Percentiles rank a stretch among this genome's conserved stretches.
Evolutionary conservation across 1,140 invertebrate species (phyloP).

Genomic region (Drosophila orena): DNA sequence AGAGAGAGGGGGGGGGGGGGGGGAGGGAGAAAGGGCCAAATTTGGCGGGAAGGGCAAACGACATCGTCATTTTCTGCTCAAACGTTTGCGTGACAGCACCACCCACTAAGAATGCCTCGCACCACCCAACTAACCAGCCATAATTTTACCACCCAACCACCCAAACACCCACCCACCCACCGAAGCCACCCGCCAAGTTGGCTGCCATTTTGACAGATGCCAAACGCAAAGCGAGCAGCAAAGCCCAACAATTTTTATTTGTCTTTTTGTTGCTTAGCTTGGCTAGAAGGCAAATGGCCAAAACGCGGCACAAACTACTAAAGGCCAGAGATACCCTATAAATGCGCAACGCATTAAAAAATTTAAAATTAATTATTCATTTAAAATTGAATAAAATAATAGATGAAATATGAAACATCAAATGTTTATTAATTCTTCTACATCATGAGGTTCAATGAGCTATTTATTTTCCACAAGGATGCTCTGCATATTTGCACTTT

Average conservation of each 20-base stretch:
- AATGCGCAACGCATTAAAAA: no score
- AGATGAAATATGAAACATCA: no score
- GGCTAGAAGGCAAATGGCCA: conserved; percentile 37
- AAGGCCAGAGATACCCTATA: conserved; percentile 5
- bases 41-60: conserved; percentile 31
- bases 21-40: background rate
- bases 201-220: conserved; percentile 76
- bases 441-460: no score
- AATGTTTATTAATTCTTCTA: no score
- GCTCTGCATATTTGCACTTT: no score
- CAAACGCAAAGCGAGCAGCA: conserved; percentile 72
- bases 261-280: conserved; percentile 54
- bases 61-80: conserved; percentile 63
- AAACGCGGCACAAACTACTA: background rate
- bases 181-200: conserved; percentile 4
- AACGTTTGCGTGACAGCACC: conserved; percentile 67
- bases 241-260: conserved; percentile 72
- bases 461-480: no score
- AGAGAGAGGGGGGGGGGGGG: no score
- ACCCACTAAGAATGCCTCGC: conserved; percentile 4
- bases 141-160: background rate
- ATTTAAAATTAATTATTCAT: no score
- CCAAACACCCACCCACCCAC: background rate
- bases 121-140: conserved; percentile 1
- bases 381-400: no score